Base-by-base conservation (phyloP, 2,113 vertebrate genomes). In the Gymnarchus niloticus region DNA sequence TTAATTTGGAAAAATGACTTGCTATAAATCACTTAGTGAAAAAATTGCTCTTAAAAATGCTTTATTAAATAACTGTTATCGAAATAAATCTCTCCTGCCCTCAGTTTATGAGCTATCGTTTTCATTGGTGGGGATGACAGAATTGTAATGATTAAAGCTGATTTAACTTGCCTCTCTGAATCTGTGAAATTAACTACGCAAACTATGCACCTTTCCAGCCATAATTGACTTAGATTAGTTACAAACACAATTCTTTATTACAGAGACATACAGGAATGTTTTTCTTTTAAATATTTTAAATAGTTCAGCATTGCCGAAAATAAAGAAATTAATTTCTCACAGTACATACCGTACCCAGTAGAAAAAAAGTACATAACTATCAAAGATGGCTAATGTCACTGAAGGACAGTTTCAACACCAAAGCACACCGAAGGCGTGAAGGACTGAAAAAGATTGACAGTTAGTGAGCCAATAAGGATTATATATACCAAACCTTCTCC, bases 261-360 rank as follows among this genome's bases (percentile, higher is more conserved):
- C 49, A 56, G 51, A 54, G 52, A 82, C 80, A 54, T 56, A 54
- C 33, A 54, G 80, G 51, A 56, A 82, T 82, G 51, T 14, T 82
- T 82, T 54, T n/a, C 37, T 33, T 81, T 82, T 82, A 78, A 78
- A 78, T 78, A 78, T 44, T 48, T 78, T 78, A 78, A 78, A 78
- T 78, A 78, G 76, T 78, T n/a, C 2, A 37, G 44, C 44, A 78
- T 78, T 78, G 76, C 44, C 44, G 76, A 19, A n/a, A 78, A 78
- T 19, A 73, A 69, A 78, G 10, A 46, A 48, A 48, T 9, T 6
- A 46, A 78, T 78, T 48, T 23, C 80, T 54, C n/a, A 51, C 48
- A 81, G 80, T 54, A 52, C 10, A 82, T 65, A 65, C n/a, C 2
- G 6, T 56, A 54, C n/a, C n/a, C 25, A 82, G 59, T 25, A n/a